Percentiles rank a stretch among this genome's conserved stretches.
phyloP scores from a whole-genome alignment of 2,113 vertebrate genomes.

The Rattus norvegicus region GRCr8 NC_086032.1:78550501-78551000 shows the following conservation, averaged over 20 bases:
- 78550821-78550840: neutral
- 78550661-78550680: neutral
- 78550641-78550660: accelerated
- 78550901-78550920: neutral
- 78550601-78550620: neutral
- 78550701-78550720: too few species aligned
- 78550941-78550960: neutral
- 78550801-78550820: accelerated
- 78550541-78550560: too few species aligned
- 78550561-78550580: too few species aligned
- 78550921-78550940: neutral
- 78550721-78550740: too few species aligned
- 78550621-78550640: neutral
- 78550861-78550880: neutral
- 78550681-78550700: too few species aligned
- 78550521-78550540: too few species aligned
- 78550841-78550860: accelerated
- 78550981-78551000: neutral
- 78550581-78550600: neutral
- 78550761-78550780: neutral
- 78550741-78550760: too few species aligned
- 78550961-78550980: neutral
- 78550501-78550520: accelerated
- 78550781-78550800: neutral
- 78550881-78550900: accelerated